These are phyloP conservation scores for Oryctes rhinoceros DNA, from an alignment of 1,140 invertebrate genomes.

Conservation along the genomic window DNA sequence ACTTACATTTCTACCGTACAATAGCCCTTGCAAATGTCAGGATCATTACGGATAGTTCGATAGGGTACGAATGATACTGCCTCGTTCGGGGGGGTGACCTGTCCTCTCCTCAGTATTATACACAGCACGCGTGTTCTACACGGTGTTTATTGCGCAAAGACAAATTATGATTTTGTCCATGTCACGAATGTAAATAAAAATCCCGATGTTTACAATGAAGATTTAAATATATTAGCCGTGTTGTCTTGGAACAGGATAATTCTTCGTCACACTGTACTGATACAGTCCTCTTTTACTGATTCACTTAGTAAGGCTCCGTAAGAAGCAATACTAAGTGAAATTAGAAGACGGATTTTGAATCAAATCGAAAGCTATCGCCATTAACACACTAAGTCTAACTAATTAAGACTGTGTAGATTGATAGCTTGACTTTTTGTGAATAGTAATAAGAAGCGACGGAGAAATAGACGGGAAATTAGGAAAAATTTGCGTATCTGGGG, in stretches of 20 bases:
- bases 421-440: too few relatives aligned
- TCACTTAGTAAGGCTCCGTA: too few relatives aligned
- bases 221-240: not conserved
- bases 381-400: too few relatives aligned
- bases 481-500: too few relatives aligned
- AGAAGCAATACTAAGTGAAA: too few relatives aligned
- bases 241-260: not conserved
- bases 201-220: not conserved
- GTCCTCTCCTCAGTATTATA: not conserved
- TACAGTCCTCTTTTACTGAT: too few relatives aligned
- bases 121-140: not conserved
- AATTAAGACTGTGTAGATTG: too few relatives aligned
- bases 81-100: not conserved
- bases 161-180: slow-evolving; percentile 20
- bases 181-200: slow-evolving; percentile 26
- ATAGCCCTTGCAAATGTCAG: slow-evolving; percentile 55
- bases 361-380: too few relatives aligned
- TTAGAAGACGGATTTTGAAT: too few relatives aligned
- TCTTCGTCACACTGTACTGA: too few relatives aligned
- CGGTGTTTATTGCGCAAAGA: not conserved
- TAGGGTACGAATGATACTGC: slow-evolving; percentile 29
- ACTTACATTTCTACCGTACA: slow-evolving; percentile 51
- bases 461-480: too few relatives aligned
- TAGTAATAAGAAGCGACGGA: too few relatives aligned
- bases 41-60: slow-evolving; percentile 26